Conservation (phyloP, 2,888 invertebrate species). For the Conchocele bisecta region DNA sequence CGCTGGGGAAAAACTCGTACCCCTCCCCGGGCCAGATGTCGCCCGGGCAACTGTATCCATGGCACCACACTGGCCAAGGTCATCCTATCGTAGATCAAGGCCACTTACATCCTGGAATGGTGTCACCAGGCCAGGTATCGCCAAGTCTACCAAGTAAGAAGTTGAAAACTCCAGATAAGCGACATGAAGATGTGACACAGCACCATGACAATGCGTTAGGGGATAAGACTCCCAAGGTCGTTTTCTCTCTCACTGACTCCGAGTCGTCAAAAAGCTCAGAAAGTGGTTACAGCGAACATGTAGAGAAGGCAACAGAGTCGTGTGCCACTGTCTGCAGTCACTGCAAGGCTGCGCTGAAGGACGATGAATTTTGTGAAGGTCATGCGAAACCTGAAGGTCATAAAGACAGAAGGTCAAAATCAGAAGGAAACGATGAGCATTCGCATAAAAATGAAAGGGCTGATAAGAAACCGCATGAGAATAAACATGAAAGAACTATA, state of each 20-base stretch:
- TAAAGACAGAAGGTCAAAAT: constrained; percentile 3
- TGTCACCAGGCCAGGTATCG: constrained; percentile 45
- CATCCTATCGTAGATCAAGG: constrained; percentile 16
- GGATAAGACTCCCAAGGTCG: constrained; percentile 52
- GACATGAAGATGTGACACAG: background rate
- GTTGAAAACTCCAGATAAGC: background rate
- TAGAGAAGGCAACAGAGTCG: constrained; percentile 31
- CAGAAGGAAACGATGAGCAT: background rate
- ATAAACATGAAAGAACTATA: background rate
- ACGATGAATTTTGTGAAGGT: constrained; percentile 12
- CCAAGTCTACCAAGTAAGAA: background rate
- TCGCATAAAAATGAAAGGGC: too few species aligned
- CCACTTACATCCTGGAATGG: too few species aligned
- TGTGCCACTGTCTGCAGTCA: constrained; percentile 71
- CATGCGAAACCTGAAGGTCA: too few species aligned
- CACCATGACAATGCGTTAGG: background rate
- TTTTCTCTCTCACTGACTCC: constrained; percentile 63
- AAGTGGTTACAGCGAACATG: constrained; percentile 71
- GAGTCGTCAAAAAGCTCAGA: constrained; percentile 68
- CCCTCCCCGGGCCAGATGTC: constrained; percentile 47
- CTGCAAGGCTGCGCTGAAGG: constrained; percentile 42
- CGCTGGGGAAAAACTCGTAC: constrained; percentile 31
- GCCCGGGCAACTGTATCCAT: constrained; percentile 49
- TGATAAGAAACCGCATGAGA: background rate
- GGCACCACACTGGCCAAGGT: constrained; percentile 34